Percentiles rank a stretch among this genome's conserved stretches.
Evolutionary conservation across 2,797 vertebrate species (phyloP).

Genomic region (Delichon dasypus): DNA sequence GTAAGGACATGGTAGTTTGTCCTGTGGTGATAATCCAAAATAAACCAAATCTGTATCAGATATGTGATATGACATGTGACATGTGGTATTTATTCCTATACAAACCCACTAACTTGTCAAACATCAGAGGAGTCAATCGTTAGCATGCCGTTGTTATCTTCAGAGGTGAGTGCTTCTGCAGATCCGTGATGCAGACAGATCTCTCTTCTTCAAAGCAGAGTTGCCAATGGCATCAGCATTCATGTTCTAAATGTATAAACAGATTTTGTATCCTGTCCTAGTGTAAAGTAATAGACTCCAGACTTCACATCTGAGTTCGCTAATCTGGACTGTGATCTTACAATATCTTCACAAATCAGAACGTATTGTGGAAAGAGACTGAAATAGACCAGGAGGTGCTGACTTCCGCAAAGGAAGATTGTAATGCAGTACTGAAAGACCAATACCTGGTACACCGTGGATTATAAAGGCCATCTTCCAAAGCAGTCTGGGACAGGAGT

Average conservation of each 20-base stretch:
- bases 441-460: accelerated
- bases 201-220: neutral
- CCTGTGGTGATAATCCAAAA: neutral
- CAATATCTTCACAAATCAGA: neutral
- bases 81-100: neutral
- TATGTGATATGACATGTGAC: neutral
- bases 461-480: neutral
- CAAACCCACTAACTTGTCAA: neutral
- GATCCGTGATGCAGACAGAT: neutral
- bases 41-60: neutral
- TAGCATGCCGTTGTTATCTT: neutral
- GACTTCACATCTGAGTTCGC: conserved; percentile 1
- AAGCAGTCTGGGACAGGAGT: neutral
- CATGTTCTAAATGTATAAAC: neutral
- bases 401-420: neutral
- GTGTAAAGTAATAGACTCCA: neutral
- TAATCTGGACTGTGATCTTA: neutral
- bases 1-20: neutral
- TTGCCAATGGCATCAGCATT: neutral
- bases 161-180: neutral
- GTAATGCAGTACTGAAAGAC: neutral
- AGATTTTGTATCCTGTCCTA: neutral
- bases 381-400: neutral
- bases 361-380: neutral
- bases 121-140: neutral